Evolutionary conservation across 2,113 vertebrate genomes (phyloP).

Genomic region (Psophia crepitans): DNA sequence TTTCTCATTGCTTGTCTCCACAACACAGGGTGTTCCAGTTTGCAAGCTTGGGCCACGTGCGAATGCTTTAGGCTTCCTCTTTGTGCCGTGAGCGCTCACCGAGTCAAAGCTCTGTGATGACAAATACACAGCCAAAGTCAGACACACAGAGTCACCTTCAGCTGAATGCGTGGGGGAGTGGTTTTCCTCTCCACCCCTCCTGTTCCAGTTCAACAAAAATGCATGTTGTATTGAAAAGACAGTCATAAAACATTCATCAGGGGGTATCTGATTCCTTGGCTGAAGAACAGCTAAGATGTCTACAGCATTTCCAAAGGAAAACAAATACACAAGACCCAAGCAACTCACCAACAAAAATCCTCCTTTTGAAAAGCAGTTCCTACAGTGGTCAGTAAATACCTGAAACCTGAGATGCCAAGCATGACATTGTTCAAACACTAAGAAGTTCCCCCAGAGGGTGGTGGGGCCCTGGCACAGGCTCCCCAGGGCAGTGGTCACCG

Average conservation of each 20-base stretch:
- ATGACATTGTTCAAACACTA: no score
- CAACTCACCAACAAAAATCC: neutral
- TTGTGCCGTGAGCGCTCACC: neutral
- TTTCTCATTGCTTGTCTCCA: no score
- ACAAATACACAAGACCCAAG: neutral
- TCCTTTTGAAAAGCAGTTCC: neutral
- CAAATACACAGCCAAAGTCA: neutral
- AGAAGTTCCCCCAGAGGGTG: no score
- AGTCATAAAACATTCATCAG: no score
- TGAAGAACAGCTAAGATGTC: neutral
- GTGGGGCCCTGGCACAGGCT: no score
- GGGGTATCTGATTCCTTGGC: no score
- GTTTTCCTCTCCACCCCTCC: neutral
- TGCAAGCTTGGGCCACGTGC: neutral
- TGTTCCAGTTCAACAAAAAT: neutral
- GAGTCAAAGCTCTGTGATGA: no score
- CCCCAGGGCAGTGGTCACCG: no score
- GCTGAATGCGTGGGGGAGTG: no score
- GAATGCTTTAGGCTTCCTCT: no score
- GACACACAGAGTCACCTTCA: neutral
- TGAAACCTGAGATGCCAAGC: no score
- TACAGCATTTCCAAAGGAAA: neutral
- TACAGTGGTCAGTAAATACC: neutral
- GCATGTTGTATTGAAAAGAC: neutral
- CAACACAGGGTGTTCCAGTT: neutral